These are phyloP conservation scores for Lepus europaeus DNA, from an alignment of 2,113 vertebrate species.

Conservation along the genomic window DNA sequence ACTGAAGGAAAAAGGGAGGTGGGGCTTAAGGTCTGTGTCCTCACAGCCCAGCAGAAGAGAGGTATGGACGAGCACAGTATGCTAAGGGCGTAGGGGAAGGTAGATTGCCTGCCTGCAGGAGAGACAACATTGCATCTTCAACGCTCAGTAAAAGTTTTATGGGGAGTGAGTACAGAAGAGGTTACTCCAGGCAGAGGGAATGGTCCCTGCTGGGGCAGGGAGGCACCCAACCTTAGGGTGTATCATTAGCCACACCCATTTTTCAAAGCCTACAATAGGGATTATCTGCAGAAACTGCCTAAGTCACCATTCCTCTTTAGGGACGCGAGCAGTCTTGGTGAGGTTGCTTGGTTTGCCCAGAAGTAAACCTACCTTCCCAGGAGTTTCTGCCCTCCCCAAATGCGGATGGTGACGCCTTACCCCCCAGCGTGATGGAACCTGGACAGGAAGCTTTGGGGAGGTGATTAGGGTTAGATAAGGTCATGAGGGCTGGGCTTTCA, in stretches of 20 bases:
- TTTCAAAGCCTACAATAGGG: not conserved
- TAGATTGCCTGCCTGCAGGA: not conserved
- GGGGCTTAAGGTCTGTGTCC: not conserved
- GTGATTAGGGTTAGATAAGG: not conserved
- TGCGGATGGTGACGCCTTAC: not conserved
- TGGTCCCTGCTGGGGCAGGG: not conserved
- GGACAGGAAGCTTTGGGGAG: not conserved
- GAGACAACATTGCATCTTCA: not conserved
- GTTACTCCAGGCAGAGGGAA: not conserved
- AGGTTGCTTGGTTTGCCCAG: not conserved
- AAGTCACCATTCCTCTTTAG: not conserved
- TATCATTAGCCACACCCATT: accelerated
- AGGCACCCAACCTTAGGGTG: no score
- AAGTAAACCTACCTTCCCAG: not conserved
- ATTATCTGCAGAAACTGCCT: accelerated
- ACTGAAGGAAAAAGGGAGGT: not conserved
- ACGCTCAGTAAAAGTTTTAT: not conserved
- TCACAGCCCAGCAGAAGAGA: not conserved
- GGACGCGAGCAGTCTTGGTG: not conserved
- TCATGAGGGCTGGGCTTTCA: not conserved
- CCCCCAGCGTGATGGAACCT: not conserved
- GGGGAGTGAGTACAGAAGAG: not conserved
- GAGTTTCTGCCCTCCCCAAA: not conserved
- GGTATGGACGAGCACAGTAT: no score
- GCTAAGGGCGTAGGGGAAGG: not conserved